Evolutionary conservation across 2,888 invertebrate genomes (phyloP), one percentile per base, ranked within the genome.

Genomic region (Volucella inanis): DNA sequence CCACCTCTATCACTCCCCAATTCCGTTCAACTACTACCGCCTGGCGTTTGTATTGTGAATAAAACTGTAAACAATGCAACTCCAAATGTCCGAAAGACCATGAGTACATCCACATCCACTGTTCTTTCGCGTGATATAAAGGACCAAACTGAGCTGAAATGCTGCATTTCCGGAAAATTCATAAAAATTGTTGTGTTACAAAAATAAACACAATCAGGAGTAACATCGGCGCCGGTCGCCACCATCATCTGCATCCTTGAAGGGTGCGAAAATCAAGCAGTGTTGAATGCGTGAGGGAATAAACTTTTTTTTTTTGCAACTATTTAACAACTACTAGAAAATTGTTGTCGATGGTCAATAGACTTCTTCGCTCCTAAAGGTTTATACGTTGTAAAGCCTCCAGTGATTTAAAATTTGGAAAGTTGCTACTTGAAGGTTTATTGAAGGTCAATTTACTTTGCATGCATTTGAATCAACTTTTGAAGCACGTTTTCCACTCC

Each of bases 11-110:
- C 18, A 38, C 9, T 45, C 41, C 41, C 31, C 31, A 31, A 31
- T 31, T 1, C 31, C 31, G 6, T 31, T 31, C 31, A 31, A 31
- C 31, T 31, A 43, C 6, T 12, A 47, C 55, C 49, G 52, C 4
- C 4, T 31, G 31, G 31, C 31, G 31, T 65, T 54, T 47, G 47
- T n/a, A 39, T 72, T 82, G 61, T 72, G 72, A 67, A 52, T 62
- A 54, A 71, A 75, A 79, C 70, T 84, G 83, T 75, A 79, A 78
- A 64, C 70, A 78, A 74, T 84, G 79, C 68, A 84, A 71, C 74
- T 70, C 49, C 79, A 84, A 79, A 50, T 43, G 41, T 79, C 64
- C 79, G 11, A 72, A 54, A 52, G 74, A 71, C 68, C 75, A 31
- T 6, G 31, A 31, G 31, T 31, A 31, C 6, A 31, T 31, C 31